Evolutionary conservation across 2,113 vertebrate species (phyloP).

Genomic region (Zootoca vivipara): DNA sequence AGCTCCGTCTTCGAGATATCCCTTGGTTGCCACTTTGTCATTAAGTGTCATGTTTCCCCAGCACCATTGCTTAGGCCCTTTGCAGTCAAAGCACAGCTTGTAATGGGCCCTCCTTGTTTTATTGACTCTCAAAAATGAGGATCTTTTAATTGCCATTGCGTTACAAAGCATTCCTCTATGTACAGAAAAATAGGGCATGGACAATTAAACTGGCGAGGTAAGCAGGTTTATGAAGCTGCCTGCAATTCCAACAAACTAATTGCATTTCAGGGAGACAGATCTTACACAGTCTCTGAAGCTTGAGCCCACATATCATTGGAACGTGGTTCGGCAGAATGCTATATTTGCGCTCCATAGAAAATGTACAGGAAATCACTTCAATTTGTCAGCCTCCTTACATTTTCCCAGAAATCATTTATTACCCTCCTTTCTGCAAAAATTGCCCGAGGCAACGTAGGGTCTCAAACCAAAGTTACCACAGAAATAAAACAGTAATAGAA

Average conservation of each 20-base stretch:
- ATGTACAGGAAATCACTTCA: constrained; percentile 15
- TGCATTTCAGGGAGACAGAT: constrained; percentile 42
- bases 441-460: background rate
- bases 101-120: constrained; percentile 2
- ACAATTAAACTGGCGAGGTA: constrained; percentile 23
- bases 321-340: constrained; percentile 20
- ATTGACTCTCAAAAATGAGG: background rate
- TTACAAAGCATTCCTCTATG: constrained; percentile 4
- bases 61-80: accelerated
- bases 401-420: constrained; percentile 19
- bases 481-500: background rate
- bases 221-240: constrained; percentile 40
- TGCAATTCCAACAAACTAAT: constrained; percentile 38
- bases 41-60: background rate
- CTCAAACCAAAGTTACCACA: background rate
- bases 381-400: background rate
- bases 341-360: constrained; percentile 22
- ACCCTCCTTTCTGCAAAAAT: background rate
- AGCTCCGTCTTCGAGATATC: background rate
- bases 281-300: constrained; percentile 11
- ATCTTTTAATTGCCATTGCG: constrained; percentile 10
- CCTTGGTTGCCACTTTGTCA: accelerated
- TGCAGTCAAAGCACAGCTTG: background rate
- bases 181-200: constrained; percentile 20
- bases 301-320: constrained; percentile 37